Conservation (phyloP, 2,113 vertebrate genomes). For the Psilopogon haemacephalus region DNA sequence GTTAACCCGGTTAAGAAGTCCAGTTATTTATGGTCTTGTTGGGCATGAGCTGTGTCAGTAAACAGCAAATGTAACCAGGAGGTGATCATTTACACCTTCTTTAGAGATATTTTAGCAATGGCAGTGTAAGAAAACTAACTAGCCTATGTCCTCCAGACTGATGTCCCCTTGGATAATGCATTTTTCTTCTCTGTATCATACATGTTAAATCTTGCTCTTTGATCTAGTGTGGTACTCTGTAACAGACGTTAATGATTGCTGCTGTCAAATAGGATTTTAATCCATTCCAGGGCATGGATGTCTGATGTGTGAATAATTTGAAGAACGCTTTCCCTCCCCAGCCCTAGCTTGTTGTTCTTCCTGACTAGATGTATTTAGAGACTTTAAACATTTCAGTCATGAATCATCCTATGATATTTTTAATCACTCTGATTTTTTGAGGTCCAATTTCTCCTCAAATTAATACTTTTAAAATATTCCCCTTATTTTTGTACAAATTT, state of each 20-base stretch:
- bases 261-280: slow-evolving; percentile 28
- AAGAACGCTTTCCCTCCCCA: not conserved
- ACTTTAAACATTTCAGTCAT: not conserved
- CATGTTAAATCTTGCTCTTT: not conserved
- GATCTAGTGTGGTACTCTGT: not conserved
- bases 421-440: not conserved
- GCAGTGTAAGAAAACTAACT: not conserved
- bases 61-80: not conserved
- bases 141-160: not conserved
- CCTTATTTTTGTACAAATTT: not conserved
- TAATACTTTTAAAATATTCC: not conserved
- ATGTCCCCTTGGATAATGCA: slow-evolving; percentile 5
- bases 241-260: not conserved
- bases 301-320: slow-evolving; percentile 13
- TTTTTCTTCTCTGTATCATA: slow-evolving; percentile 32
- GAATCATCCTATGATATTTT: not conserved
- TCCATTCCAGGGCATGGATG: not conserved
- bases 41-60: not conserved
- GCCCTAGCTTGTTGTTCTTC: not conserved
- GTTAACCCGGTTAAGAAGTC: not conserved
- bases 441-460: not conserved
- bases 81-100: not conserved
- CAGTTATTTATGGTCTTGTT: not conserved
- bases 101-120: not conserved
- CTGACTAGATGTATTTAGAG: not conserved